Conservation (phyloP, 2,888 invertebrate species). For the Lasioglossum morio region DNA sequence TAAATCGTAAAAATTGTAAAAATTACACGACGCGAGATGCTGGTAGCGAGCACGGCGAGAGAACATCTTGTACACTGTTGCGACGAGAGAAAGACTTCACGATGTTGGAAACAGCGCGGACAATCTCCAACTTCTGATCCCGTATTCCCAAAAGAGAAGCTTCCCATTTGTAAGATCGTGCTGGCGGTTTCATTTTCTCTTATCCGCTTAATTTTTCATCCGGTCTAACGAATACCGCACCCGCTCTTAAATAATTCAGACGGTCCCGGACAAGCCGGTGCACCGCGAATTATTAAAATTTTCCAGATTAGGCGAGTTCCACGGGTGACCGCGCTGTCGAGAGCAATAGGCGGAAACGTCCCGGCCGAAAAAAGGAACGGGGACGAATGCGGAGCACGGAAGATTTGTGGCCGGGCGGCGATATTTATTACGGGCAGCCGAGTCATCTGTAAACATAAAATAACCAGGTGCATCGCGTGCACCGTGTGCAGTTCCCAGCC, state of each 20-base stretch:
- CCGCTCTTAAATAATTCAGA: not conserved
- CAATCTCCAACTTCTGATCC: not conserved
- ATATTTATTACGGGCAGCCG: conserved; percentile 61
- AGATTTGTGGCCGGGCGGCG: conserved; percentile 60
- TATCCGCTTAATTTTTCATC: conserved; percentile 8
- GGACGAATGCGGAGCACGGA: conserved; percentile 46
- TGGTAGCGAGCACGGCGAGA: too few species aligned
- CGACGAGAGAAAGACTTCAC: not conserved
- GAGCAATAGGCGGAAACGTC: conserved; percentile 27
- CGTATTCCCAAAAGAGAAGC: not conserved
- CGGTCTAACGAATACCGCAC: not conserved
- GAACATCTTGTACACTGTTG: not conserved
- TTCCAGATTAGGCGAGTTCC: not conserved
- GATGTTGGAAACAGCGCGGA: not conserved
- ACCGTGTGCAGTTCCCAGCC: conserved; percentile 11
- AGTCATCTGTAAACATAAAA: conserved; percentile 68
- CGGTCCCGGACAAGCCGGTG: not conserved
- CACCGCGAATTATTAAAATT: conserved; percentile 13
- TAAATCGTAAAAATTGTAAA: too few species aligned
- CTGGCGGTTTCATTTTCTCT: conserved; percentile 9
- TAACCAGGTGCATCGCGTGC: conserved; percentile 60
- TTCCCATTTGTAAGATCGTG: conserved; percentile 1
- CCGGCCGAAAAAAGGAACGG: conserved; percentile 25
- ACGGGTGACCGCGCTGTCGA: not conserved
- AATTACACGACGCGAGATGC: not conserved